Evolutionary conservation across 2,888 invertebrate genomes (phyloP).

Genomic region (Ennomos fuscantarius): DNA sequence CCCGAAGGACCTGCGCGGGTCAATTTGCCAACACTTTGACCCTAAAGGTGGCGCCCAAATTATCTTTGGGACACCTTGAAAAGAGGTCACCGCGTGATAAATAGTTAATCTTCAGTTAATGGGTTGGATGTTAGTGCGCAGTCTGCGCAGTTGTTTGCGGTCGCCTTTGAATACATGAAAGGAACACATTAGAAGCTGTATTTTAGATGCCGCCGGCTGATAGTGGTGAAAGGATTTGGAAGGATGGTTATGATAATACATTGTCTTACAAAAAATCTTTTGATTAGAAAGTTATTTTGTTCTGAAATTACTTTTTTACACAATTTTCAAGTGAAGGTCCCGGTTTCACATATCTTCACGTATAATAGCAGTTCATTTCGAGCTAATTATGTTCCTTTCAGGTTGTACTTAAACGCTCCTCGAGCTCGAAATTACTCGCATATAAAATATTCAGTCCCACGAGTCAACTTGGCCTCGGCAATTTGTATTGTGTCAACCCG

Average conservation of each 20-base stretch:
- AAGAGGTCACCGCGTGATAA: constrained; percentile 68
- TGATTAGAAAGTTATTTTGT: too few relatives aligned
- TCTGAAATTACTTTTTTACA: neutral
- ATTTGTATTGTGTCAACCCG: constrained; percentile 49
- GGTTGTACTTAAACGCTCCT: constrained; percentile 35
- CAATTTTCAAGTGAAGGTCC: neutral
- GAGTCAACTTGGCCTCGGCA: constrained; percentile 47
- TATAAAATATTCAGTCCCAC: constrained; percentile 43
- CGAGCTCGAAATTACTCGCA: constrained; percentile 35
- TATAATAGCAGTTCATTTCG: constrained; percentile 29
- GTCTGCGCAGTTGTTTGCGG: constrained; percentile 48
- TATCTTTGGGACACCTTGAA: constrained; percentile 68
- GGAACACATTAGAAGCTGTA: constrained; percentile 22
- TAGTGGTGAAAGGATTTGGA: neutral
- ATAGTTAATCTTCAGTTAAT: constrained; percentile 70
- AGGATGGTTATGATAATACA: neutral
- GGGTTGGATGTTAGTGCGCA: constrained; percentile 52
- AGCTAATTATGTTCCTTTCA: constrained; percentile 39
- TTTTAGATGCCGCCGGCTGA: constrained; percentile 4
- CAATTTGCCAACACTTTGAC: constrained; percentile 71
- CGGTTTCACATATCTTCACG: constrained; percentile 19
- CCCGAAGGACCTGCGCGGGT: constrained; percentile 59
- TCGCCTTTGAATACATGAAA: constrained; percentile 16
- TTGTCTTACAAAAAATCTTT: too few relatives aligned
- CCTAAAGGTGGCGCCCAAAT: constrained; percentile 67